A percentile compares a stretch with the other conserved stretches of the same genome.
Conservation (phyloP, 1,140 invertebrate species). For the Dinoponera quadriceps region DNA sequence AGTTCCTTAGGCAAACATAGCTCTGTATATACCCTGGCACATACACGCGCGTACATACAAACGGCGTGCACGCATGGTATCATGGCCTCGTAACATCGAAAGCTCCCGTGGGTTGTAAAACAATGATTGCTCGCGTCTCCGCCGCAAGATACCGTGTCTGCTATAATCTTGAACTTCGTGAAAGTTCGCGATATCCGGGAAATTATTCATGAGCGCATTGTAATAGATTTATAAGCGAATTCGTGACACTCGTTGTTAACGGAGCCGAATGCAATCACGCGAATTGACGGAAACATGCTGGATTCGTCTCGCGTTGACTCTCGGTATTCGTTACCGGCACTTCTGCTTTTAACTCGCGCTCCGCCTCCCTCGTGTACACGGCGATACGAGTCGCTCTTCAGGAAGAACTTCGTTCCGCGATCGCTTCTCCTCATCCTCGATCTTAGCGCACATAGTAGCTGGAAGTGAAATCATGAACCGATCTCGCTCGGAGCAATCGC, state of each 20-base stretch:
- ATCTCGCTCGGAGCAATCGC: constrained; percentile 56
- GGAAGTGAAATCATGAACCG: constrained; percentile 56
- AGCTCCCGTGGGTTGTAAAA: constrained; percentile 55
- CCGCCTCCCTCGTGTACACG: neutral
- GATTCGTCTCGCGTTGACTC: too few species aligned
- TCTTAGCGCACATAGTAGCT: constrained; percentile 32
- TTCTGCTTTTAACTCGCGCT: neutral
- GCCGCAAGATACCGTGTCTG: constrained; percentile 37
- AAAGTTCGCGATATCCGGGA: constrained; percentile 46
- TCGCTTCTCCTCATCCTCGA: constrained; percentile 37
- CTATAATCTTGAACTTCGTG: constrained; percentile 55
- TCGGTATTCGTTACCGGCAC: too few species aligned
- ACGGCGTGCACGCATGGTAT: neutral
- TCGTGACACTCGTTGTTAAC: neutral
- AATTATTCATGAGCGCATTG: constrained; percentile 51
- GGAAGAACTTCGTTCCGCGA: neutral
- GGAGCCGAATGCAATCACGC: constrained; percentile 2
- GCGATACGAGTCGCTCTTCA: constrained; percentile 5
- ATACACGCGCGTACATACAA: neutral
- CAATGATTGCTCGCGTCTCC: constrained; percentile 50
- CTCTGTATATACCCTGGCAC: constrained; percentile 1
- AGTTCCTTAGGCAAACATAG: constrained; percentile 55
- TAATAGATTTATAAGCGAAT: constrained; percentile 56
- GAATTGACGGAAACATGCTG: neutral
- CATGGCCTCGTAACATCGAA: constrained; percentile 33